Conservation (phyloP, 2,797 vertebrate species). For the Nannoperca australis region DNA sequence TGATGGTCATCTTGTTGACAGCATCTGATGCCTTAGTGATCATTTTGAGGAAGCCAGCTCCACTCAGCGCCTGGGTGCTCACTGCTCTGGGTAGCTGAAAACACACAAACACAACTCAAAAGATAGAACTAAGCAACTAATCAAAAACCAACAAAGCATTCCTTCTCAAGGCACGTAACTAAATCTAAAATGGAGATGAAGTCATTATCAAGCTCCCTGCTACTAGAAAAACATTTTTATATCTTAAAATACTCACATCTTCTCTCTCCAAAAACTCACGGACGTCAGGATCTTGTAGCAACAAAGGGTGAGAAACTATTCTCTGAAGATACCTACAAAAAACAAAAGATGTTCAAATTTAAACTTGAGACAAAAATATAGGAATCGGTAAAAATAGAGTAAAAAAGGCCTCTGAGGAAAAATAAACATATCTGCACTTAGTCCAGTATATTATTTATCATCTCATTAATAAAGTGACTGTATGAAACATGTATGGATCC, state of each 20-base stretch:
- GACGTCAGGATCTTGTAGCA: conserved; percentile 95
- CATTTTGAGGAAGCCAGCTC: conserved; percentile 97
- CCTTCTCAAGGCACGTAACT: not conserved
- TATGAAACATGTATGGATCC: not conserved
- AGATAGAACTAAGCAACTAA: not conserved
- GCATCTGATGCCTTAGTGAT: conserved; percentile 96
- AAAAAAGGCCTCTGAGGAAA: not conserved
- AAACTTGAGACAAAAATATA: not conserved
- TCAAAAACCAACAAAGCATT: not conserved
- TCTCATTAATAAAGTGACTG: not conserved
- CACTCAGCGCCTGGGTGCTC: conserved; percentile 93
- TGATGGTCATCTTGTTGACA: conserved; percentile 99
- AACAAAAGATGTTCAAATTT: too few relatives aligned
- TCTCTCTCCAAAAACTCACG: conserved; percentile 96
- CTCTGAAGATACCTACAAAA: conserved; percentile 91
- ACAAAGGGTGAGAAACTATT: conserved; percentile 90
- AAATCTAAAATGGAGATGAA: not conserved
- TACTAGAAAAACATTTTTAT: not conserved
- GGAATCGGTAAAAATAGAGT: not conserved
- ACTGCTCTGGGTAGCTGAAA: conserved; percentile 93
- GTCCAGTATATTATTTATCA: not conserved
- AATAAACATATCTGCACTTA: not conserved
- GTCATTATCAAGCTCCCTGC: not conserved
- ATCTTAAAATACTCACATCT: conserved; percentile 84
- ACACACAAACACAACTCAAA: conserved; percentile 26